Conservation (phyloP, 2,797 vertebrate species). For the Sebastes steindachneri region DNA sequence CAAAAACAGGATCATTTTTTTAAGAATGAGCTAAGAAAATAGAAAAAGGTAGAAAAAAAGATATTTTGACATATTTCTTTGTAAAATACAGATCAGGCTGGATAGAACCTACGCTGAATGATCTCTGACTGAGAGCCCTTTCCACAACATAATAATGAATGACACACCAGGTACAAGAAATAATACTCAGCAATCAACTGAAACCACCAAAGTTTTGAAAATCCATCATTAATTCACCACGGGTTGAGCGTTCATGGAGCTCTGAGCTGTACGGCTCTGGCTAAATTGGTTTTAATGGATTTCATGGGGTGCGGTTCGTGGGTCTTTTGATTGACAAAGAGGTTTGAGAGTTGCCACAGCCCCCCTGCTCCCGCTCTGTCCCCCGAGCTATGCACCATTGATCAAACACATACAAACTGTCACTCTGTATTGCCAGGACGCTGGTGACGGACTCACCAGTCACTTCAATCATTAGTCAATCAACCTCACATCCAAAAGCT, state of each 20-base stretch:
- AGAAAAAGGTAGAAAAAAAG: not conserved
- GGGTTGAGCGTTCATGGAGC: constrained; percentile 50
- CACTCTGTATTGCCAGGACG: constrained; percentile 62
- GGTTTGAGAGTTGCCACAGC: constrained; percentile 60
- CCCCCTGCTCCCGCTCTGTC: constrained; percentile 60
- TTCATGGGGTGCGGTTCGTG: constrained; percentile 65
- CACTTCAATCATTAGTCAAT: constrained; percentile 67
- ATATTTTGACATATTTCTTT: not conserved
- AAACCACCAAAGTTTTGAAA: constrained; percentile 68
- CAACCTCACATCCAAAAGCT: constrained; percentile 36
- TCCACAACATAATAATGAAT: constrained; percentile 65
- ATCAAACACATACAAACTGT: constrained; percentile 79
- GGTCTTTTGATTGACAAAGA: constrained; percentile 74
- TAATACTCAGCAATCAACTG: constrained; percentile 60
- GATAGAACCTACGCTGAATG: not conserved
- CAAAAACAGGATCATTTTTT: not conserved
- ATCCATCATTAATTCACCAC: constrained; percentile 68
- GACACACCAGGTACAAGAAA: constrained; percentile 43
- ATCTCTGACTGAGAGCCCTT: constrained; percentile 39
- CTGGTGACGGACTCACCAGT: constrained; percentile 61
- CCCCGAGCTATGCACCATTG: constrained; percentile 70
- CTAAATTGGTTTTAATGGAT: constrained; percentile 81
- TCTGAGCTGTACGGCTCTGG: constrained; percentile 51
- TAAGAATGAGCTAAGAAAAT: not conserved
- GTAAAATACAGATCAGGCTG: not conserved